Base-by-base conservation (phyloP, 1,140 invertebrate species). In the Drosophila tropicalis region DNA sequence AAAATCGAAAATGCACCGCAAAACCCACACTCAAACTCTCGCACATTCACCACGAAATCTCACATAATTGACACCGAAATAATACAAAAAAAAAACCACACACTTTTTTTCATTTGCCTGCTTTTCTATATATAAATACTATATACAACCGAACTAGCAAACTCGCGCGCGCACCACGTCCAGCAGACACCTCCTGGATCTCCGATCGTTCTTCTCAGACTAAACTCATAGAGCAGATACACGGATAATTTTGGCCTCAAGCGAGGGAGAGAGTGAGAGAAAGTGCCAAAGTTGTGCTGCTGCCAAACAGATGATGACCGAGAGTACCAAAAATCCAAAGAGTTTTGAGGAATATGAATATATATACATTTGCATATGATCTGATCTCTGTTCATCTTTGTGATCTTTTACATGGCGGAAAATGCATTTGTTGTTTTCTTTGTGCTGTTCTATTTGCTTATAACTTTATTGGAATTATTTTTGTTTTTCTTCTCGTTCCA, bases 151-250 rank as follows among this genome's bases (percentile, higher is more conserved):
- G 29, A 79, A 61, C 67, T 66, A 68, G 69, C 65, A 72, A 51
- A 51, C 29, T 29, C 44, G 66, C 65, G 72, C 81, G 76, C 81
- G 67, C 86, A 79, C 80, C 76, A 81, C 90, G 81, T 91, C 90
- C 90, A 91, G 90, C 82, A 89, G 81, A 81, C 85, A 86, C 87
- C 81, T 86, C 90, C 90, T 91, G 90, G 90, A 91, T 90, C 90
- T 86, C 79, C 87, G 90, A 91, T 90, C 89, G 90, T 91, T 91
- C 78, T 81, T 71, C 90, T 91, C 90, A 91, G 84, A 91, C 90
- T 91, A 66, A 91, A 86, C 51, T 55, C 25, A 29, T 34, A 12
- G 41, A 66, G 44, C 62, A 57, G 70, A 71, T 36, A 39, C 60
- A 10, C 13, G 56, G 32, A 58, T 17, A 58, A 58, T 58, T 58